Base-by-base conservation (phyloP, 2,888 invertebrate species). In the Orthosia gothica region DNA sequence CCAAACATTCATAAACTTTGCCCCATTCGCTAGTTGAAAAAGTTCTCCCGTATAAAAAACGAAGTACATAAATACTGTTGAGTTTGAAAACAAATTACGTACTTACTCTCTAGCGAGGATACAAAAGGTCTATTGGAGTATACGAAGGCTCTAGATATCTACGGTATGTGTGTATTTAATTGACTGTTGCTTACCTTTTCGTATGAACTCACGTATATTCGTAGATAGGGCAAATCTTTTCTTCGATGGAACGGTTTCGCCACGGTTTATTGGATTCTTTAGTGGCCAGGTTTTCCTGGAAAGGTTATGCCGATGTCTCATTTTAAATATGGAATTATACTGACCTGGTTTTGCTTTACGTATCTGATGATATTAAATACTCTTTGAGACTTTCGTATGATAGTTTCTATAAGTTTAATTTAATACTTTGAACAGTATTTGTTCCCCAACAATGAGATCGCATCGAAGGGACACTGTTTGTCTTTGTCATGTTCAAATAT, bases 71-170 rank as follows among this genome's bases (percentile, higher is more conserved):
- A 76, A 18, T 59, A 64, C 69, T 50, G 20, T 50, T 20, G 70
- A 79, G 65, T 86, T 86, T 40, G 62, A 70, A 74, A 83, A 83
- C 65, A 70, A 83, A 74, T 83, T 75, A 77, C 52, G 50, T 69
- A 61, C 16, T 52, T 68, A 59, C 49, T 73, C 45, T 66, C 54
- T 63, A 58, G 64, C 15, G 45, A 40, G 64, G 45, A 70, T 64
- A 72, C 32, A 76, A 74, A 73, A 64, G 59, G 61, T 62, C 20
- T 52, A 58, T 66, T 61, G 26, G 65, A 49, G 52, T 66, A 63
- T 55, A 55, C 18, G 32, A 26, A 72, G 61, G 50, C 20, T 69
- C 18, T 83, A 55, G 57, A 62, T 67, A 66, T 62, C 54, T 58
- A 62, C 63, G 57, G n/a, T 64, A 66, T 76, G 65, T 74, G 66